Evolutionary conservation across 2,797 vertebrate species (phyloP).

Genomic region (Pteronotus mesoamericanus): DNA sequence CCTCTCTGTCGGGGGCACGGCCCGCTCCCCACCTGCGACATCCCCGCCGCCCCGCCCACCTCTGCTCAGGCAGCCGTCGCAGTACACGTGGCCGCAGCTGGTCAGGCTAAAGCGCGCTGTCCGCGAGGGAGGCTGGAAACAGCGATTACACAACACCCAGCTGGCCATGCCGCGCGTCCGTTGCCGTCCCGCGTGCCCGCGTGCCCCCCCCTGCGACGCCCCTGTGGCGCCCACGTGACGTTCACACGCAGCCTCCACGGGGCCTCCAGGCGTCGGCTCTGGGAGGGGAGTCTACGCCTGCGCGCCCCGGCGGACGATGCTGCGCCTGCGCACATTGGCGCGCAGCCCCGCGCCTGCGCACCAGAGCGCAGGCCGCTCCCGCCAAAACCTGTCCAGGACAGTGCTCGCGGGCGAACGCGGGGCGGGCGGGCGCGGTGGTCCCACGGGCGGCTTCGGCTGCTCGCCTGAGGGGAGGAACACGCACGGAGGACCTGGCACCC

Average conservation of each 20-base stretch:
- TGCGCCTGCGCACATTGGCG: background rate
- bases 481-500: background rate
- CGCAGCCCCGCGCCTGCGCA: background rate
- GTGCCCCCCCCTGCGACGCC: too few relatives aligned
- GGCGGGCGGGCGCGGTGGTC: background rate
- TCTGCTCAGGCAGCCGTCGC: slow-evolving; percentile 88
- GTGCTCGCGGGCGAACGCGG: background rate
- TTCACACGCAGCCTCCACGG: too few relatives aligned
- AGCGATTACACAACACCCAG: slow-evolving; percentile 89
- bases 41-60: slow-evolving; percentile 77
- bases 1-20: background rate
- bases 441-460: background rate
- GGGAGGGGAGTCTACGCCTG: background rate
- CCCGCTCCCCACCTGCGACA: too few relatives aligned
- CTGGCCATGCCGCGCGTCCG: slow-evolving; percentile 77
- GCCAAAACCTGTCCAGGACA: background rate
- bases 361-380: accelerated
- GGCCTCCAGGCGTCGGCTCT: background rate
- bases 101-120: slow-evolving; percentile 85
- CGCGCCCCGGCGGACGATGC: background rate
- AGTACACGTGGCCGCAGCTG: slow-evolving; percentile 92
- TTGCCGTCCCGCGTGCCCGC: accelerated
- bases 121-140: slow-evolving; percentile 81
- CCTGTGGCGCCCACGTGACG: background rate
- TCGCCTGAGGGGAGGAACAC: background rate